Conservation (phyloP, 1,140 invertebrate genomes). For the Hyles vespertilio region DNA sequence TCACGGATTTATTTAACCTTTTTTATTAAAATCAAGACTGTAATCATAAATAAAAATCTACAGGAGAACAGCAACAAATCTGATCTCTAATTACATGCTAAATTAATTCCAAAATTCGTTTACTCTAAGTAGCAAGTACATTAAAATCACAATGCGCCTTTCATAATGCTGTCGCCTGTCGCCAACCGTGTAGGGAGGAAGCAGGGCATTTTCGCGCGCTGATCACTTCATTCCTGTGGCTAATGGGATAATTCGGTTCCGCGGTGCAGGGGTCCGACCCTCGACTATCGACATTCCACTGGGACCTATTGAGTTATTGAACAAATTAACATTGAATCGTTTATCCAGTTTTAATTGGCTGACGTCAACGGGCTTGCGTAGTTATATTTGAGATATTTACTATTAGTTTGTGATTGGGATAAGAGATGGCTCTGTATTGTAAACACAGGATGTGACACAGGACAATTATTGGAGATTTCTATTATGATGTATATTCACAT, state of each 20-base stretch:
- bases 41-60: too few species aligned
- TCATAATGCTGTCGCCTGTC: constrained; percentile 11
- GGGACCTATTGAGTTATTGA: constrained; percentile 18
- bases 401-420: not conserved
- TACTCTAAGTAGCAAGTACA: too few species aligned
- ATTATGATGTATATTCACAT: constrained; percentile 1
- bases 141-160: too few species aligned
- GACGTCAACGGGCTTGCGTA: not conserved
- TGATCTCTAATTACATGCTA: too few species aligned
- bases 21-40: too few species aligned
- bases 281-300: constrained; percentile 20
- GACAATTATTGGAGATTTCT: too few species aligned
- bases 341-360: constrained; percentile 6
- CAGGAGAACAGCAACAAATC: too few species aligned
- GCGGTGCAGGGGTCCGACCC: constrained; percentile 32
- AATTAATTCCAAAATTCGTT: too few species aligned
- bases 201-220: constrained; percentile 29
- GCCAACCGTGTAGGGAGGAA: constrained; percentile 32
- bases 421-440: not conserved
- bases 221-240: constrained; percentile 33
- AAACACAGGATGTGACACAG: too few species aligned
- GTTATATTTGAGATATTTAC: not conserved
- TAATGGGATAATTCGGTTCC: constrained; percentile 36
- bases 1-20: too few species aligned
- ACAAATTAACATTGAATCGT: constrained; percentile 11